These are phyloP conservation scores for Hydriomena furcata DNA, from an alignment of 2,888 invertebrate genomes.

Conservation along the genomic window DNA sequence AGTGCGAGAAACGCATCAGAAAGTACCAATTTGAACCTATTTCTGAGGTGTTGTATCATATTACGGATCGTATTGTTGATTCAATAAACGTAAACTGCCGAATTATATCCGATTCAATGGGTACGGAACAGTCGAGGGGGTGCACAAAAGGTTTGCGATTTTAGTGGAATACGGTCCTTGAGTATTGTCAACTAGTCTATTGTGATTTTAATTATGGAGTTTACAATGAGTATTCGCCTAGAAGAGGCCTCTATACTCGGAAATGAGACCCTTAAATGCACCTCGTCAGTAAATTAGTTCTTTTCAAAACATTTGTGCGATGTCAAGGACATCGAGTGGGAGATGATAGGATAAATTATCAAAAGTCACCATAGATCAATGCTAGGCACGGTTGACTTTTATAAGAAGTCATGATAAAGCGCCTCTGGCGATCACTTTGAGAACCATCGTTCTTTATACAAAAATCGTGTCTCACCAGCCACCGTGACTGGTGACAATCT, in stretches of 20 bases:
- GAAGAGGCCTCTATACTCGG: slow-evolving; percentile 18
- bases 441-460: too few species aligned
- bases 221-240: slow-evolving; percentile 23
- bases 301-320: too few species aligned
- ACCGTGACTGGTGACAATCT: too few species aligned
- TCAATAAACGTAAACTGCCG: slow-evolving; percentile 18
- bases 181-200: slow-evolving; percentile 50
- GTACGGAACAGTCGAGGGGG: slow-evolving; percentile 30
- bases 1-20: slow-evolving; percentile 42
- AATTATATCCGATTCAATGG: slow-evolving; percentile 35
- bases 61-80: slow-evolving; percentile 29
- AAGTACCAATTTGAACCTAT: slow-evolving; percentile 35
- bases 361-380: too few species aligned
- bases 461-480: too few species aligned
- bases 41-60: slow-evolving; percentile 32
- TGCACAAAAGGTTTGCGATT: slow-evolving; percentile 50
- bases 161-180: slow-evolving; percentile 52
- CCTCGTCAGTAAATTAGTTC: background rate
- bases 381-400: too few species aligned
- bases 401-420: too few species aligned
- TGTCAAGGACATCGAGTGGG: too few species aligned
- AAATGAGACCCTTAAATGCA: slow-evolving; percentile 13
- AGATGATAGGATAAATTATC: too few species aligned
- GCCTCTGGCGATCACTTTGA: too few species aligned
- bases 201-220: slow-evolving; percentile 38